Evolutionary conservation across 2,113 vertebrate species (phyloP).

Genomic region (Lethenteron camtschaticum): DNA sequence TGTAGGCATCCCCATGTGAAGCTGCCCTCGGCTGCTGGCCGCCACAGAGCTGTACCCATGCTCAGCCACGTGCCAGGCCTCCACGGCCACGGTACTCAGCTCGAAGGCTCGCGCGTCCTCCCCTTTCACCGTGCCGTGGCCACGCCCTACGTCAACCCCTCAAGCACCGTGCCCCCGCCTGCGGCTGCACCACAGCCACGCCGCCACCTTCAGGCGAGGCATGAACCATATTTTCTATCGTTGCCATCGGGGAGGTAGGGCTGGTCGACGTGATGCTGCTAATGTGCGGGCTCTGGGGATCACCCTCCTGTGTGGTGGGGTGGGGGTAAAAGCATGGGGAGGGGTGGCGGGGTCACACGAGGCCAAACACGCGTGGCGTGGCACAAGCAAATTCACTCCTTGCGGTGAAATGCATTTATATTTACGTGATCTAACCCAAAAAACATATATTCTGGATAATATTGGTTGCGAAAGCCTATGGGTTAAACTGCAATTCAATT

Average conservation of each 20-base stretch:
- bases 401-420: no score
- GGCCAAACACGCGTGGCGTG: no score
- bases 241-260: not conserved
- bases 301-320: no score
- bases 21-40: slow-evolving; percentile 22
- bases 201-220: not conserved
- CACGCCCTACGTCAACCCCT: slow-evolving; percentile 22
- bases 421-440: no score
- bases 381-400: no score
- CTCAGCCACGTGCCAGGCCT: slow-evolving; percentile 28
- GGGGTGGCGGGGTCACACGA: no score
- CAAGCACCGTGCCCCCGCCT: slow-evolving; percentile 15
- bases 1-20: slow-evolving; percentile 29
- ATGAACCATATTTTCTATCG: not conserved
- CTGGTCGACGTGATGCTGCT: not conserved
- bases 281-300: no score
- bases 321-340: no score
- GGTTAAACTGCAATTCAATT: no score
- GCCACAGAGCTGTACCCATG: slow-evolving; percentile 18
- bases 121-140: slow-evolving; percentile 17
- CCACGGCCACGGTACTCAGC: slow-evolving; percentile 19
- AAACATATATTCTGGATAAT: no score
- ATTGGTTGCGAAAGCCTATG: no score
- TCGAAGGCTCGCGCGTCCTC: slow-evolving; percentile 16
- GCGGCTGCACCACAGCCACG: not conserved